phyloP scores from a whole-genome alignment of 2,797 vertebrate species.

The Onychomys torridus region DNA sequence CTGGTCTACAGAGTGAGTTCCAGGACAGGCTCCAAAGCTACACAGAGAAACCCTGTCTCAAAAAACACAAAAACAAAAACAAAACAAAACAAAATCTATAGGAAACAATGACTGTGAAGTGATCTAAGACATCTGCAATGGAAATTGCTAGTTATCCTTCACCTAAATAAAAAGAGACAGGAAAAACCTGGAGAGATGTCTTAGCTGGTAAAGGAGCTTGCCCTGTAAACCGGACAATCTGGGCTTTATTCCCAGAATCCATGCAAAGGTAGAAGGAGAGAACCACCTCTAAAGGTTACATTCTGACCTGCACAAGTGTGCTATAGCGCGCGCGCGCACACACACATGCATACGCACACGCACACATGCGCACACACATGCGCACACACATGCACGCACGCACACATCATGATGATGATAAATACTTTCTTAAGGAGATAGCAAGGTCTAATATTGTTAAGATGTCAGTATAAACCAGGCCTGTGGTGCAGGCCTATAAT shows the following conservation, averaged over 20 bases:
- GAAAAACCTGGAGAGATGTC: background rate
- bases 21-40: too few relatives aligned
- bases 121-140: background rate
- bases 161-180: background rate
- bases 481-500: background rate
- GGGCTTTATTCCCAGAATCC: background rate
- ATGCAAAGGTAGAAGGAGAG: background rate
- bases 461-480: background rate
- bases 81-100: background rate
- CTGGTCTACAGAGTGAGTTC: too few relatives aligned
- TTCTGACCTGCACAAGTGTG: background rate
- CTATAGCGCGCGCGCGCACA: background rate
- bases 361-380: background rate
- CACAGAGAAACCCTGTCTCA: too few relatives aligned
- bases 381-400: background rate
- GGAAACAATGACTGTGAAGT: slow-evolving; percentile 19
- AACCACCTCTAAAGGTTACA: background rate
- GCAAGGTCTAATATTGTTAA: background rate
- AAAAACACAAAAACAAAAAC: too few relatives aligned
- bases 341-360: background rate
- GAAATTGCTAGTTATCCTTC: background rate
- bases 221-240: background rate
- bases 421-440: background rate
- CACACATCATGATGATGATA: background rate
- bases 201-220: background rate